Evolutionary conservation across 1,140 invertebrate species (phyloP).

Genomic region (Prorops nasuta): DNA sequence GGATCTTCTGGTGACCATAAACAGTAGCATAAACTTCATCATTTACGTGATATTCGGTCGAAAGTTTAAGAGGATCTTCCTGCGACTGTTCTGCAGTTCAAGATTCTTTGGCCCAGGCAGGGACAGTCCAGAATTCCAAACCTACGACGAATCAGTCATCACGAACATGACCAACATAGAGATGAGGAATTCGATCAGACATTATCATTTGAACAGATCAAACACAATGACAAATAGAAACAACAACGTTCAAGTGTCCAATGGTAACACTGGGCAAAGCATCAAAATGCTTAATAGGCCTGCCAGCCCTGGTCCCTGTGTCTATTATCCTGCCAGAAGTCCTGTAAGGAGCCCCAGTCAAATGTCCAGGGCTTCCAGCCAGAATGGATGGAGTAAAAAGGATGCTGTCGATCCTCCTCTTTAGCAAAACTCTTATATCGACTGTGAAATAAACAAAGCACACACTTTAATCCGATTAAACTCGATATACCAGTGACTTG

Average conservation of each 20-base stretch:
- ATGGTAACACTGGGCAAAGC: constrained; percentile 43
- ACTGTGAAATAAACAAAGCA: too few relatives aligned
- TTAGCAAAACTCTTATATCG: constrained; percentile 13
- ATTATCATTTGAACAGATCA: constrained; percentile 59
- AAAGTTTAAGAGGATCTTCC: constrained; percentile 89
- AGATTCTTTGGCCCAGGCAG: constrained; percentile 58
- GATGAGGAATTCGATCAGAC: constrained; percentile 63
- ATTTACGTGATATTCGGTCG: constrained; percentile 97
- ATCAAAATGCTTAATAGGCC: constrained; percentile 42
- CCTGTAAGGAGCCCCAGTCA: constrained; percentile 40
- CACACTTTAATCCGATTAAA: too few relatives aligned
- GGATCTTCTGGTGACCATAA: constrained; percentile 93
- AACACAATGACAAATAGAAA: constrained; percentile 60
- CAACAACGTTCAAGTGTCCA: constrained; percentile 44
- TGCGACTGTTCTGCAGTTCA: constrained; percentile 80
- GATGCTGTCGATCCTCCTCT: constrained; percentile 26
- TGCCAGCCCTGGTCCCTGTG: constrained; percentile 63
- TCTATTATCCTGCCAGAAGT: constrained; percentile 65
- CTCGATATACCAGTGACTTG: too few relatives aligned
- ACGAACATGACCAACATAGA: constrained; percentile 66
- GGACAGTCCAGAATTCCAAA: constrained; percentile 69
- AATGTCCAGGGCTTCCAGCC: constrained; percentile 22
- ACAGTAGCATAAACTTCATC: constrained; percentile 95
- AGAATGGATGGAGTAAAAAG: constrained; percentile 35
- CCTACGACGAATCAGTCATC: constrained; percentile 77